Base-by-base conservation (phyloP, 2,888 invertebrate species). In the Leptodirus hochenwartii region DNA sequence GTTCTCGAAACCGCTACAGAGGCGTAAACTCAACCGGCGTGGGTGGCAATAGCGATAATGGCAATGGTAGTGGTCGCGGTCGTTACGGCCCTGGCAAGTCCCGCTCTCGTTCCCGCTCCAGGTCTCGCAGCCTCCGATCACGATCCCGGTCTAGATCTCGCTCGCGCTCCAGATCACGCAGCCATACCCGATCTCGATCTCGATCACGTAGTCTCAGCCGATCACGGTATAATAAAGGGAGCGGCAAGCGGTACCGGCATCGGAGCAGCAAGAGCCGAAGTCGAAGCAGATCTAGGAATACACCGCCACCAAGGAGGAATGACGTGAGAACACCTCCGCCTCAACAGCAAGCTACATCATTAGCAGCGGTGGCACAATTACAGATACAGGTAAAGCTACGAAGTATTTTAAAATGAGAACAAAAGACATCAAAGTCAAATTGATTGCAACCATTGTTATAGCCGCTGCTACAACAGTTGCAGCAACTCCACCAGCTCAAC, bases 21-120 rank as follows among this genome's bases (percentile, higher is more conserved):
- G n/a, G n/a, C n/a, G 58, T 61, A 29, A 62, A 63, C 15, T 60
- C 60, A 14, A 62, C 29, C 25, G 6, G 64, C n/a, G 50, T 54
- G 29, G 38, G 47, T 39, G 43, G 50, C 35, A 35, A 11, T 5
- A 9, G 5, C 12, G 10, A 9, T 10, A 14, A 8, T 6, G 8
- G 12, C 5, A 24, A 10, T 20, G 15, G 3, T 20, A n/a, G n/a
- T n/a, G n/a, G n/a, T n/a, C n/a, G n/a, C n/a, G n/a, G n/a, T n/a
- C n/a, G n/a, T n/a, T n/a, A n/a, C n/a, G n/a, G n/a, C n/a, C n/a
- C n/a, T n/a, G n/a, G n/a, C n/a, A n/a, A n/a, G n/a, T n/a, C n/a
- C n/a, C n/a, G n/a, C n/a, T n/a, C n/a, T n/a, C n/a, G n/a, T n/a
- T n/a, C n/a, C n/a, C n/a, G n/a, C n/a, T n/a, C n/a, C n/a, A n/a